Evolutionary conservation across 2,888 invertebrate genomes (phyloP), one percentile per base, ranked within the genome.

Genomic region (Halictus ligatus): DNA sequence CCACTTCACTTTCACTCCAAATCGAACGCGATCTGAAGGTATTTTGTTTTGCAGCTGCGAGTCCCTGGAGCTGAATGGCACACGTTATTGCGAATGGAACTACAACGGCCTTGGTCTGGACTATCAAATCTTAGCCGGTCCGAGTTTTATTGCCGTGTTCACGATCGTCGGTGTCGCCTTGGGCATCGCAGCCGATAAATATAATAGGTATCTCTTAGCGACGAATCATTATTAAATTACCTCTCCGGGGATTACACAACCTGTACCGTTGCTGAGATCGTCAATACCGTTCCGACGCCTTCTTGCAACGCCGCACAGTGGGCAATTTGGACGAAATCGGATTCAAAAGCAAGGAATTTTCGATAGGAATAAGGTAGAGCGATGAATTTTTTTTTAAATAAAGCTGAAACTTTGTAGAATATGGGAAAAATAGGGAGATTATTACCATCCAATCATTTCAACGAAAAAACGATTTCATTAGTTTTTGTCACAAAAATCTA

Each of bases 101-200:
- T 98, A 98, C 96, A 98, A 98, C 94, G 99, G 99, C 0, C 96
- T 98, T 80, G 99, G 99, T 18, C 96, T 98, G 85, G 98, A 98
- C 94, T 99, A 99, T 95, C 99, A 99, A 95, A 97, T 99, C 87
- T 95, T 99, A 85, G 99, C 99, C 0, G 99, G 99, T 0, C 99
- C 99, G 0, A 98, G 98, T 89, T 99, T 98, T 95, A 98, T 99
- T 94, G 97, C 98, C 2, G 97, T 99, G 58, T 99, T 98, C 95
- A 99, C 99, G 0, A 96, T 99, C 75, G 97, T 97, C 58, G 99
- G 99, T 0, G 97, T 99, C 15, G 96, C 98, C 77, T 96, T 99
- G 91, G 98, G 99, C 1, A 96, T 98, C 78, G 97, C 98, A 0
- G 98, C 98, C 73, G 98, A 98, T 93, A 97, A 95, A 92, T 96